Evolutionary conservation across 1,140 invertebrate genomes (phyloP).

Genomic region (Apis mellifera): DNA sequence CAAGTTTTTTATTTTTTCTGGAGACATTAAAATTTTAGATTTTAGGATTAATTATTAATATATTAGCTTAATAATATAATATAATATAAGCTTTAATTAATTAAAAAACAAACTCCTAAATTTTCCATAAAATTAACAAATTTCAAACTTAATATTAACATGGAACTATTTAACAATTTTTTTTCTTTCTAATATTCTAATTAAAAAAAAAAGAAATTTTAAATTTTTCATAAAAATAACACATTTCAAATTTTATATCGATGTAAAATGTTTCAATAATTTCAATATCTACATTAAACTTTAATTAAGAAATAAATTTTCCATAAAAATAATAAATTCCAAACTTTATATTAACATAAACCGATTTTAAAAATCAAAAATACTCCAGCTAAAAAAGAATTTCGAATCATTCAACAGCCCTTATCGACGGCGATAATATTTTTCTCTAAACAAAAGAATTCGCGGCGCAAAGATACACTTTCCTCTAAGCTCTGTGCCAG

Average conservation of each 20-base stretch:
- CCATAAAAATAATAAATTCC: too few relatives aligned
- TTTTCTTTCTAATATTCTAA: neutral
- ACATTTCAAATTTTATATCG: too few relatives aligned
- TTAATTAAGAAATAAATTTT: neutral
- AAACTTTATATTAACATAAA: too few relatives aligned
- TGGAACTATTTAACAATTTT: too few relatives aligned
- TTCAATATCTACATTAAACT: neutral
- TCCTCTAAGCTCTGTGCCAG: neutral
- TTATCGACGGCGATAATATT: neutral
- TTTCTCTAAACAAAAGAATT: conserved; percentile 6
- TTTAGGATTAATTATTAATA: too few relatives aligned
- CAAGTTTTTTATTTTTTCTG: too few relatives aligned
- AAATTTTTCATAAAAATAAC: neutral
- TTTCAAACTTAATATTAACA: too few relatives aligned
- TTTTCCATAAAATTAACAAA: too few relatives aligned
- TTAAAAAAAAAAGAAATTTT: neutral
- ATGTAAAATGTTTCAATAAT: too few relatives aligned
- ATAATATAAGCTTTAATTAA: too few relatives aligned
- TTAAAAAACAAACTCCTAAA: neutral
- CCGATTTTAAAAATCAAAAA: neutral
- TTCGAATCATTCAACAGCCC: neutral
- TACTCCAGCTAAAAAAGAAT: neutral
- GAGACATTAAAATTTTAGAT: too few relatives aligned
- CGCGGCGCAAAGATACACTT: neutral
- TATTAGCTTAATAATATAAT: too few relatives aligned